A percentile compares a stretch with the other conserved stretches of the same genome.
Conservation (phyloP, 2,888 invertebrate species). For the Idaea dimidiata region DNA sequence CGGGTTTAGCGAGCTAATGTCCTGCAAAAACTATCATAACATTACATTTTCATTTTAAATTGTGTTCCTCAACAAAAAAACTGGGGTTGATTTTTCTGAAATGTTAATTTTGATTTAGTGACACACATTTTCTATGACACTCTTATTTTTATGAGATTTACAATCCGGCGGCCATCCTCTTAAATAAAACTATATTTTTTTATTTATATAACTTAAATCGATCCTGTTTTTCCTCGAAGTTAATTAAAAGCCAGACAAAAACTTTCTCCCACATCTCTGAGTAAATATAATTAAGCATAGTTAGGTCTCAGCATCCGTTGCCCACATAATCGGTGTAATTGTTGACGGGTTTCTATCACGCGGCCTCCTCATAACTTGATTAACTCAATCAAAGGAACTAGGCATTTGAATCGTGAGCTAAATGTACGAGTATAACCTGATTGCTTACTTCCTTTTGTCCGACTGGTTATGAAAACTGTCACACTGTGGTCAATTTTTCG, state of each 20-base stretch:
- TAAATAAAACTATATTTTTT: neutral
- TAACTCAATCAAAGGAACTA: conserved; percentile 39
- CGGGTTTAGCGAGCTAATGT: conserved; percentile 39
- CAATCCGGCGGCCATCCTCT: too few species aligned
- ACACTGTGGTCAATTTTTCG: neutral
- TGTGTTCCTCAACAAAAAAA: neutral
- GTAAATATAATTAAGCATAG: conserved; percentile 22
- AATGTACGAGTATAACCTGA: conserved; percentile 30
- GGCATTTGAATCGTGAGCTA: conserved; percentile 32
- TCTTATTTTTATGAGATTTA: too few species aligned
- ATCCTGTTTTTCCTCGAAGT: neutral
- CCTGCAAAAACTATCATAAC: conserved; percentile 40
- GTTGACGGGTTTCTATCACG: conserved; percentile 43
- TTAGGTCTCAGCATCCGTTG: conserved; percentile 40
- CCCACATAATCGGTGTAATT: conserved; percentile 44
- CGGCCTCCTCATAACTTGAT: conserved; percentile 47
- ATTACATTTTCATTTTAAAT: neutral
- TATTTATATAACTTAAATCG: neutral
- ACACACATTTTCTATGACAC: neutral
- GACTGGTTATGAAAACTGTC: conserved; percentile 8
- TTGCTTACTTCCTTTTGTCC: conserved; percentile 28
- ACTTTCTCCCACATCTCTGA: neutral
- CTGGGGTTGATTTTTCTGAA: neutral
- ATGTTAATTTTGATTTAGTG: neutral
- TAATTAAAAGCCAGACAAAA: neutral